Conservation (phyloP, 2,888 invertebrate species). For the Eurois occulta region DNA sequence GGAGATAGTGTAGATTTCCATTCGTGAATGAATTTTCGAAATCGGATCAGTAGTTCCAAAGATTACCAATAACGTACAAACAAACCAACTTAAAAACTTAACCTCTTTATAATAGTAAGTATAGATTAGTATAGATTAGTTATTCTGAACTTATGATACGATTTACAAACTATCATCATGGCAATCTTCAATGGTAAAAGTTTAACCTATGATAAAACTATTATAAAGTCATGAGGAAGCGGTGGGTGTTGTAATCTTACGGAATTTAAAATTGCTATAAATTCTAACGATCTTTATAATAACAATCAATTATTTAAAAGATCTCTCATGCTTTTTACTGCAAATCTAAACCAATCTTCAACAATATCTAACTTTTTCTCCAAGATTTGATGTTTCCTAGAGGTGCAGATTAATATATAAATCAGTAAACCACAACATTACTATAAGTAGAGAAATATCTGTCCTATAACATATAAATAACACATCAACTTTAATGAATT, state of each 20-base stretch:
- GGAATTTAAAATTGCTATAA: no score
- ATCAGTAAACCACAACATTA: conserved; percentile 1
- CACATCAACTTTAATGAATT: conserved; percentile 47
- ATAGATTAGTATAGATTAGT: no score
- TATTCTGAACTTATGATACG: no score
- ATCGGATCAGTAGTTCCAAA: not conserved
- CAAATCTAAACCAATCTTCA: not conserved
- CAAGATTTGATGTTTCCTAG: not conserved
- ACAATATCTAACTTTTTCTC: not conserved
- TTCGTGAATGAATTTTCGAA: not conserved
- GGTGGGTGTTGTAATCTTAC: no score
- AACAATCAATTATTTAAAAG: no score
- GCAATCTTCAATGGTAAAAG: no score
- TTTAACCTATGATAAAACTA: not conserved
- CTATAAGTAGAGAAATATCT: conserved; percentile 20
- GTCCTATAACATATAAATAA: conserved; percentile 7
- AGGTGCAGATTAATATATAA: not conserved
- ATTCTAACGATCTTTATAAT: no score
- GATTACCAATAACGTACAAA: no score
- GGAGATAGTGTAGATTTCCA: not conserved
- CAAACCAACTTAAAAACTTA: no score
- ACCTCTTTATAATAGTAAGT: no score
- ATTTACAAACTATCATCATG: no score
- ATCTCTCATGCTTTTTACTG: no score
- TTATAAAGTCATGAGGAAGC: not conserved